These are phyloP conservation scores for Clarias gariepinus DNA, from an alignment of 2,113 vertebrate genomes.

Conservation along the genomic window DNA sequence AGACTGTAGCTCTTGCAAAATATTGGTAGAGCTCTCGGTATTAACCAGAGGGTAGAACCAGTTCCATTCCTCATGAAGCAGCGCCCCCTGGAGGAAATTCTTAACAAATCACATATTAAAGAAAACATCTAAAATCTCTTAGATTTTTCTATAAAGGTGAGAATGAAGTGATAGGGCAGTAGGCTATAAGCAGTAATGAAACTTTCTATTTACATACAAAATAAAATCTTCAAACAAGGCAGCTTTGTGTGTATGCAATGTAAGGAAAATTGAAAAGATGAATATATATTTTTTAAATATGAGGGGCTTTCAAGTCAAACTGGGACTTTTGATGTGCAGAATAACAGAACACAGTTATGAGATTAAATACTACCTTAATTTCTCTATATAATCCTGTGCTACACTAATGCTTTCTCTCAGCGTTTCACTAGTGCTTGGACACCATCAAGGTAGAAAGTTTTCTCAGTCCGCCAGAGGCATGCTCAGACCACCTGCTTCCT, in stretches of 20 bases:
- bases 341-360: too few species aligned
- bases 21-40: background rate
- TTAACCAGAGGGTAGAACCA: background rate
- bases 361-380: too few species aligned
- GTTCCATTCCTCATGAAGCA: background rate
- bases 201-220: background rate
- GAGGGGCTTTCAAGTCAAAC: too few species aligned
- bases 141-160: background rate
- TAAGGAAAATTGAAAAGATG: background rate
- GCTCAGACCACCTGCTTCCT: background rate
- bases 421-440: too few species aligned
- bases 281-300: background rate
- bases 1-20: background rate
- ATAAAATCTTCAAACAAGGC: background rate
- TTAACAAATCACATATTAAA: background rate
- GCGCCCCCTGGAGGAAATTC: slow-evolving; percentile 28
- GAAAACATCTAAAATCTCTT: background rate
- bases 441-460: too few species aligned
- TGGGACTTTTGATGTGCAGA: too few species aligned
- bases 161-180: background rate
- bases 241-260: background rate
- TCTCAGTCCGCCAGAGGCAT: background rate
- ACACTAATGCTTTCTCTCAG: too few species aligned
- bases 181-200: background rate
- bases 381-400: too few species aligned